Base-by-base conservation (phyloP, 2,113 vertebrate genomes). In the Microcebus lehilahytsara region DNA sequence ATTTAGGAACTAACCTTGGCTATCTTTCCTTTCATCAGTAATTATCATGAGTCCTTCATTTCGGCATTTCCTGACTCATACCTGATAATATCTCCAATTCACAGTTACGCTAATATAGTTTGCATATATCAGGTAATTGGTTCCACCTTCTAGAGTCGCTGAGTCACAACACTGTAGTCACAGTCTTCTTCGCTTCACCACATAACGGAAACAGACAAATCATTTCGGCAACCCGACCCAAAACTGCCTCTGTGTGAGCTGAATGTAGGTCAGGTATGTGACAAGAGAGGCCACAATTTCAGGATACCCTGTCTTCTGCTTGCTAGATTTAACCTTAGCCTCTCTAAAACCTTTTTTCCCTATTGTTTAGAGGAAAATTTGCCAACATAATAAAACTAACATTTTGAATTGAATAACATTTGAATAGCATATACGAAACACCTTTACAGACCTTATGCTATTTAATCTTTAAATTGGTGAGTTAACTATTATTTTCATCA, bases 181-280 rank as follows among this genome's bases (percentile, higher is more conserved):
- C 88, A 90, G 78, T 42, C 49, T 62, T 88, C 66, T 85, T 69
- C 69, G 46, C 89, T 96, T 97, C 62, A 97, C 97, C 98, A 91
- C 98, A 97, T 60, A 97, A 83, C 78, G 94, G 98, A 98, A 98
- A 97, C 1, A 97, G 96, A 95, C 94, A 46, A 94, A 97, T 97
- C 95, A 97, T 97, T 95, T 97, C 67, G 85, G 87, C 85, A 95
- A 42, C 42, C 25, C 40, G 96, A 85, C 84, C 88, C 85, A 42
- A 84, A 89, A 96, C n/a, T 89, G 92, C 20, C 42, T 94, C 42
- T 60, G 53, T 78, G 60, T 32, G 58, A 93, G 67, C 89, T 49
- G 46, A 95, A 98, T 98, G 88, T 98, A 98, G 98, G 98, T 98
- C 98, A 98, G 81, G 25, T 37, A 94, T 71, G 42, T 13, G 80